Evolutionary conservation across 1,140 invertebrate genomes (phyloP), one percentile per base, ranked within the genome.

Genomic region (Eubasilissa regina): DNA sequence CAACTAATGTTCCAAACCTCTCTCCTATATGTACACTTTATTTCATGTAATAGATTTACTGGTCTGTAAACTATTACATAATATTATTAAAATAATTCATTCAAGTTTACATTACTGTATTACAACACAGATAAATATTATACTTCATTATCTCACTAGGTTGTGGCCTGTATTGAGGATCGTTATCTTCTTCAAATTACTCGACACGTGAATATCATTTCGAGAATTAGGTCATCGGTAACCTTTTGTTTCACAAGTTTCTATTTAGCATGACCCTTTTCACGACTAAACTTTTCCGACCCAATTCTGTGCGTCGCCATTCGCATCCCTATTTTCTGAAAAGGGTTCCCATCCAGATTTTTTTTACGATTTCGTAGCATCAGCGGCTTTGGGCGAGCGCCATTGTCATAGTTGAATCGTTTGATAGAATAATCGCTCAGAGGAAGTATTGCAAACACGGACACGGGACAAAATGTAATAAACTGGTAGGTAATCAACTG

Each of bases 401-500:
- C 15, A 15, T 68, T 68, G 44, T 17, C 13, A 13, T 62, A 68
- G 47, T 68, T 13, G 10, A 68, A 68, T 51, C n/a, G 11, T 15
- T 3, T 8, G 48, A 15, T 51, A 35, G 25, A 35, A 35, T 35
- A 35, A 35, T 62, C 64, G 64, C 60, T 68, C 35, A 19, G 64
- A n/a, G 64, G 64, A 64, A 45, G 64, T 68, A 45, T 15, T 45
- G 64, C 43, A 9, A 68, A 68, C 4, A 68, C n/a, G 64, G 64
- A 68, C 44, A 48, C 44, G 25, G 6, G 1, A 68, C 44, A 68
- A 3, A 68, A 35, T 45, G 6, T 58, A 12, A 58, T 25, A 8
- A 3, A 70, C 13, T 73, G 68, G 68, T 73, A 73, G 68, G 68
- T 73, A 73, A 73, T 15, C 12, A 53, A 73, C 44, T 70, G n/a